Evolutionary conservation across 2,113 vertebrate species (phyloP).

Genomic region (Barbus barbus): DNA sequence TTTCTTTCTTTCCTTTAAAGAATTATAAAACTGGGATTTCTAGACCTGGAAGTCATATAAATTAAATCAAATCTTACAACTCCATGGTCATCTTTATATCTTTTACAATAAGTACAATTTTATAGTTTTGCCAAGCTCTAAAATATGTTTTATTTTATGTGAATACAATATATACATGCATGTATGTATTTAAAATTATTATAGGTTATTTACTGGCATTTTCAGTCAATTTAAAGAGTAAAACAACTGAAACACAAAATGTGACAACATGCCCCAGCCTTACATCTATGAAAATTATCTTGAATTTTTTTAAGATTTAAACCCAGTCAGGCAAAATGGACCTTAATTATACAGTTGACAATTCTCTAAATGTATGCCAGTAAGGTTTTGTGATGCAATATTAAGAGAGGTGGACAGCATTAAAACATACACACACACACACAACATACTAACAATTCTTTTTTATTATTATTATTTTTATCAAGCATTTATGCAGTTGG

Average conservation of each 20-base stretch:
- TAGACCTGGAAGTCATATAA: not conserved
- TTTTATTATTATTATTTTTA: too few relatives aligned
- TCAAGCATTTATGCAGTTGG: too few relatives aligned
- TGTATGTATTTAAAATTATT: too few relatives aligned
- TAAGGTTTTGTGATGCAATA: not conserved
- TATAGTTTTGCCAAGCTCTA: not conserved
- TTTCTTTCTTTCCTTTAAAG: not conserved
- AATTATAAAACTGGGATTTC: not conserved
- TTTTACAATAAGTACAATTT: not conserved
- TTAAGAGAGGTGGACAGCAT: too few relatives aligned
- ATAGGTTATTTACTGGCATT: too few relatives aligned
- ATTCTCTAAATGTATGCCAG: not conserved
- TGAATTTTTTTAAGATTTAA: too few relatives aligned
- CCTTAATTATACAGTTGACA: not conserved
- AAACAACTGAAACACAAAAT: too few relatives aligned
- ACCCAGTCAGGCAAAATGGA: not conserved
- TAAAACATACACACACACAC: too few relatives aligned
- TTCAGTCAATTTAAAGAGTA: too few relatives aligned
- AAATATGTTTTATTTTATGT: not conserved
- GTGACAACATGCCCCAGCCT: not conserved
- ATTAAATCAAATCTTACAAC: not conserved
- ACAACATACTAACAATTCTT: too few relatives aligned
- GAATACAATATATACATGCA: not conserved
- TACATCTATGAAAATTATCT: too few relatives aligned
- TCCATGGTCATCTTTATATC: not conserved